These are phyloP conservation scores for Stenolophus ochropezus DNA, from an alignment of 2,888 invertebrate species.

Conservation along the genomic window DNA sequence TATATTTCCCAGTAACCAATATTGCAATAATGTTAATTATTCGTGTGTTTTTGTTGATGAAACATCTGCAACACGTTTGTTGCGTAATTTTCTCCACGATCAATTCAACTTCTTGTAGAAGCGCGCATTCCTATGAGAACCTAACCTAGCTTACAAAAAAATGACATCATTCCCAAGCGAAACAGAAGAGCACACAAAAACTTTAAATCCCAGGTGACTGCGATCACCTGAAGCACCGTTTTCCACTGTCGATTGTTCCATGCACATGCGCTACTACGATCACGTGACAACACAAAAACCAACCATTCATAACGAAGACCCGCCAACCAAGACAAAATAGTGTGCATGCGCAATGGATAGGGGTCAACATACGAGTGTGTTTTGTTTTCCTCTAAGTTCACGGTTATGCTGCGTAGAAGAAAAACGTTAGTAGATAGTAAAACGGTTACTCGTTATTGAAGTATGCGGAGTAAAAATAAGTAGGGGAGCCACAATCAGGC, in stretches of 20 bases:
- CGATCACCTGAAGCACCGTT: constrained; percentile 12
- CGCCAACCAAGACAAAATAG: constrained; percentile 15
- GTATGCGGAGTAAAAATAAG: not conserved
- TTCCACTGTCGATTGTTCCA: not conserved
- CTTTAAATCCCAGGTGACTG: constrained; percentile 2
- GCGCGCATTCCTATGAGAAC: no score
- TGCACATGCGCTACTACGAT: constrained; percentile 26
- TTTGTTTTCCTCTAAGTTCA: constrained; percentile 28
- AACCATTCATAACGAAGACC: constrained; percentile 38
- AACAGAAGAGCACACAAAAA: not conserved
- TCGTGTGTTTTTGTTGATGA: no score
- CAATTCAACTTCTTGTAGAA: no score
- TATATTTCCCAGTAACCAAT: no score
- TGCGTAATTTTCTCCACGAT: not conserved
- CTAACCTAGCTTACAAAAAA: not conserved
- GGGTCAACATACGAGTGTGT: constrained; percentile 26
- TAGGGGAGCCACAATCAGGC: not conserved
- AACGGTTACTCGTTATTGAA: not conserved
- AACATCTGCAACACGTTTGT: no score
- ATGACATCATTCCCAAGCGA: constrained; percentile 21
- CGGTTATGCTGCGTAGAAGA: constrained; percentile 3
- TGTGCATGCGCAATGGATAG: not conserved
- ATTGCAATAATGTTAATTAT: no score
- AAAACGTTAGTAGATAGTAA: constrained; percentile 16
- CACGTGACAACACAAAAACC: constrained; percentile 33